Percentiles rank a stretch among this genome's conserved stretches.
Conservation (phyloP, 30 jellyfish, hydroid and myxozoan genomes). For the Sanderia malayensis region DNA sequence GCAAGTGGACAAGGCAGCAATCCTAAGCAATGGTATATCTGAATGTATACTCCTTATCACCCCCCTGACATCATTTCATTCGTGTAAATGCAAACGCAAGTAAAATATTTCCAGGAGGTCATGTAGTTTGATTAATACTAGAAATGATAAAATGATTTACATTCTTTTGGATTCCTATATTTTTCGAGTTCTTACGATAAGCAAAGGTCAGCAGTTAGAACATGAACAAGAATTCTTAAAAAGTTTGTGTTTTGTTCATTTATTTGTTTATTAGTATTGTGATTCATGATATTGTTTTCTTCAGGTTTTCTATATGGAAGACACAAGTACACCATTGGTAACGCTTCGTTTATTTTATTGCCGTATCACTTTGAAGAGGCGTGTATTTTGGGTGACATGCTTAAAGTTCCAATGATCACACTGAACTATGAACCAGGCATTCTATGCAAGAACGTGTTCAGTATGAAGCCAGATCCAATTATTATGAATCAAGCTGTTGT, state of each 20-base stretch:
- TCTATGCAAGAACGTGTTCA: slow-evolving; percentile 40
- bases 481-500: slow-evolving; percentile 57
- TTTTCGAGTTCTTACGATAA: too few species aligned
- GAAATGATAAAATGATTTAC: too few species aligned
- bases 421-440: slow-evolving; percentile 52
- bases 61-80: too few species aligned
- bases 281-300: not conserved
- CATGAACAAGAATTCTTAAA: too few species aligned
- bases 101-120: too few species aligned
- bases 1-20: not conserved
- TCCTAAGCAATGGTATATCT: slow-evolving; percentile 9
- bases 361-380: slow-evolving; percentile 49
- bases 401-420: slow-evolving; percentile 60
- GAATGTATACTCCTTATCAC: too few species aligned
- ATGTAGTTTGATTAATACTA: too few species aligned
- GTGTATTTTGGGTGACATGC: slow-evolving; percentile 65
- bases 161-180: too few species aligned
- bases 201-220: too few species aligned
- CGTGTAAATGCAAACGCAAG: too few species aligned
- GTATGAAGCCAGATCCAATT: slow-evolving; percentile 73
- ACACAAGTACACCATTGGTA: slow-evolving; percentile 22
- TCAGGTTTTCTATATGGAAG: slow-evolving; percentile 45
- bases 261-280: too few species aligned
- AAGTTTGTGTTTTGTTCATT: too few species aligned
- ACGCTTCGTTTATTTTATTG: slow-evolving; percentile 45